Conservation (phyloP, 2,113 vertebrate species). For the Aleadryas rufinucha region DNA sequence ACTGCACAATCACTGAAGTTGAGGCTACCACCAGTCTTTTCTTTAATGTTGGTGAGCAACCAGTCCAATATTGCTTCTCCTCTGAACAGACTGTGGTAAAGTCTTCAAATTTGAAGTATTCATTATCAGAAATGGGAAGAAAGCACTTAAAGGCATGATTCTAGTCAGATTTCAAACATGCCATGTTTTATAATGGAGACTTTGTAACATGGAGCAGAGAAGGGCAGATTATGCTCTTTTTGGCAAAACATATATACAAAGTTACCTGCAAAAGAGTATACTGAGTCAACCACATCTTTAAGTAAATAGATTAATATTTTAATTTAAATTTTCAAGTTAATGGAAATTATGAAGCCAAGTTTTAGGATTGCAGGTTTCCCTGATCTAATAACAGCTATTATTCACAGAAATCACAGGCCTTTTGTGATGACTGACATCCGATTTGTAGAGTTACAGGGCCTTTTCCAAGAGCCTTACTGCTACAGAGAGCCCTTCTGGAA, state of each 20-base stretch:
- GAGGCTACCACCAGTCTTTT: background rate
- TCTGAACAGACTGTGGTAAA: background rate
- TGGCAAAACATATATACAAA: background rate
- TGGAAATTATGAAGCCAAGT: background rate
- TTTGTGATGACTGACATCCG: background rate
- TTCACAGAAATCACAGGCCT: background rate
- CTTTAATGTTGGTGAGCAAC: background rate
- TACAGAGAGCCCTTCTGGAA: background rate
- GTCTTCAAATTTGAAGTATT: background rate
- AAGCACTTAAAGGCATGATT: background rate
- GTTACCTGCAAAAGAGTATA: background rate
- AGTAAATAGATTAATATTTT: background rate
- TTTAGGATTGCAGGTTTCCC: background rate
- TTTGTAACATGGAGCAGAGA: background rate
- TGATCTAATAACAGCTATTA: background rate
- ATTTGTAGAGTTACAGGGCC: background rate
- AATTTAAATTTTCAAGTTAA: background rate
- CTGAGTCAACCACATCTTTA: background rate
- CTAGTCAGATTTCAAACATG: background rate
- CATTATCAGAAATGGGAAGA: background rate
- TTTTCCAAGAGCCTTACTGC: background rate
- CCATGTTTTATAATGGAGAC: fast-evolving
- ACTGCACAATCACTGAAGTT: background rate
- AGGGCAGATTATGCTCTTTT: background rate
- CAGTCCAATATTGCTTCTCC: fast-evolving